Conservation (phyloP, 23 tunicate species). For the Ciona savignyi region DNA sequence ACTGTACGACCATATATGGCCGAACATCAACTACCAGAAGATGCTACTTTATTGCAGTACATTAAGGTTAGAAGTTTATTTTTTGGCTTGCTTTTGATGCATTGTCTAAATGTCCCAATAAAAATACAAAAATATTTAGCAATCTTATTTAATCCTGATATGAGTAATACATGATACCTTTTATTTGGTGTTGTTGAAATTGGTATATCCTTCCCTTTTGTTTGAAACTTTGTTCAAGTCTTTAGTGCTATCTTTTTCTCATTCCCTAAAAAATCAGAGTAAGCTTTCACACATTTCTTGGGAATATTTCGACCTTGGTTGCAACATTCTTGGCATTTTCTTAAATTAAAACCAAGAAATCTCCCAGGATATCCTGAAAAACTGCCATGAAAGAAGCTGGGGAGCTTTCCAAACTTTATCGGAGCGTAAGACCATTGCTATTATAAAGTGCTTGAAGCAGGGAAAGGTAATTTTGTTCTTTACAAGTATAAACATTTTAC, state of each 20-base stretch:
- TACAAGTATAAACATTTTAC: background rate
- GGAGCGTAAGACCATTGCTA: slow-evolving; percentile 44
- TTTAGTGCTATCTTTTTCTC: no score
- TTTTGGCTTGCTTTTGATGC: background rate
- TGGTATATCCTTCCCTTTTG: no score
- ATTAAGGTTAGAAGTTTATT: slow-evolving; percentile 29
- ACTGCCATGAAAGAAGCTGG: slow-evolving; percentile 10
- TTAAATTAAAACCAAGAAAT: background rate
- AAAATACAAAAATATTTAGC: no score
- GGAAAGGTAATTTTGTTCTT: slow-evolving; percentile 21
- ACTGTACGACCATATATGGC: slow-evolving; percentile 78
- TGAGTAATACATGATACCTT: background rate
- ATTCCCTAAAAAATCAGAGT: no score
- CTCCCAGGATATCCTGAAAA: slow-evolving; percentile 34
- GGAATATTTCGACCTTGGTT: no score
- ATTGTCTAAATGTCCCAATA: no score
- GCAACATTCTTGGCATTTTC: background rate
- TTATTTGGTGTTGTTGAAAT: background rate
- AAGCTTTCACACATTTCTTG: no score
- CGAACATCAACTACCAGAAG: slow-evolving; percentile 55
- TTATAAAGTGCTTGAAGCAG: slow-evolving; percentile 39
- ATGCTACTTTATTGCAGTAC: slow-evolving; percentile 49
- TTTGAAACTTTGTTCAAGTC: no score
- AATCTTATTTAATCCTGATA: background rate
- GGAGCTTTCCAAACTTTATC: slow-evolving; percentile 41